Evolutionary conservation across 1,140 invertebrate species (phyloP).

Genomic region (Neodiprion virginianus): DNA sequence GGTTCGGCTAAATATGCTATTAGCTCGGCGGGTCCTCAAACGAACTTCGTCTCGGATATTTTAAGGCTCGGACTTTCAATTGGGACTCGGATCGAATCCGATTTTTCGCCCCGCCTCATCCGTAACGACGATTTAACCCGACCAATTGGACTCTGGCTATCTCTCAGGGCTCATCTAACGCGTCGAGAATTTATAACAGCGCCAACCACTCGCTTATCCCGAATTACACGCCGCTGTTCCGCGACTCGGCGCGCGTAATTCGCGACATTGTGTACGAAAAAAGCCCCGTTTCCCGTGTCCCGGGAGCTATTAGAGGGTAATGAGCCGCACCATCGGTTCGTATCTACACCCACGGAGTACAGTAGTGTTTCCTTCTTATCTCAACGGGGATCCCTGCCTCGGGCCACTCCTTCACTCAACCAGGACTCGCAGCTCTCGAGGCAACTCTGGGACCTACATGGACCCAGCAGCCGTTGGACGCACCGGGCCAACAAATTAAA

Average conservation of each 20-base stretch:
- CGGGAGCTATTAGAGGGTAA: not conserved
- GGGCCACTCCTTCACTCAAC: not conserved
- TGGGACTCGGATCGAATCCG: not conserved
- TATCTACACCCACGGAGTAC: not conserved
- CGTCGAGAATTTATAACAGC: not conserved
- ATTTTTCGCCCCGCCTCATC: constrained; percentile 1
- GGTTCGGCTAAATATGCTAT: constrained; percentile 14
- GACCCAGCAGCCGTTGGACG: constrained; percentile 29
- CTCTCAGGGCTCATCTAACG: not conserved
- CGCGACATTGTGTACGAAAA: not conserved
- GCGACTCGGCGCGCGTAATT: not conserved
- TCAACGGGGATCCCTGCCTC: not conserved
- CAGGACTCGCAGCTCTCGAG: not conserved
- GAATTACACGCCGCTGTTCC: not conserved
- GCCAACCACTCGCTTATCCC: not conserved
- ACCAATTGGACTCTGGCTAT: not conserved
- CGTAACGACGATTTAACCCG: not conserved
- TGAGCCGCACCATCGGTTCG: not conserved
- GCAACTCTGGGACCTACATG: not conserved
- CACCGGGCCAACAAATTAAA: constrained; percentile 44
- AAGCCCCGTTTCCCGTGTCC: not conserved
- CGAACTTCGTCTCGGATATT: not conserved
- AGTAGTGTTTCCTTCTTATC: not conserved
- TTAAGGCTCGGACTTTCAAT: not conserved
- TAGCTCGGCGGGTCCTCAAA: not conserved